Conservation (phyloP, 2,797 vertebrate species). For the Hoplostethus mediterraneus region DNA sequence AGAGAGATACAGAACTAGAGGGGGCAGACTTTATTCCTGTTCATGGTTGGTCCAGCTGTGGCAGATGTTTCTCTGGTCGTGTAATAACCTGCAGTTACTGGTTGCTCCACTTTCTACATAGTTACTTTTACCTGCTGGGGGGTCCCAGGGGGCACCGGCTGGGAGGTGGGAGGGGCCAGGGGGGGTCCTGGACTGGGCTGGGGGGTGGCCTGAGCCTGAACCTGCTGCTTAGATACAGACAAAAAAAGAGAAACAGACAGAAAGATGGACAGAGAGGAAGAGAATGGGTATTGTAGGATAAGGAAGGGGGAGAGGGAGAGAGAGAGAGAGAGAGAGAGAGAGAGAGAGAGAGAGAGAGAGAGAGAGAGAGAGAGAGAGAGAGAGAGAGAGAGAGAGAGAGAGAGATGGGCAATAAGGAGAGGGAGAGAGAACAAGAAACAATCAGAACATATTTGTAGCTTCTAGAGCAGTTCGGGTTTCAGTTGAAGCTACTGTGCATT, state of each 20-base stretch:
- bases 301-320: conserved; percentile 18
- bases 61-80: not conserved
- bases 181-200: conserved; percentile 79
- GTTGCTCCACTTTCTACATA: not conserved
- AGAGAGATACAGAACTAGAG: no score
- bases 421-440: conserved; percentile 31
- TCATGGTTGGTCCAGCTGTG: no score
- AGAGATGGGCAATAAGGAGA: not conserved
- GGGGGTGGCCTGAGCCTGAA: conserved; percentile 81
- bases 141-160: conserved; percentile 70
- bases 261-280: conserved; percentile 47
- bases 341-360: conserved; percentile 34
- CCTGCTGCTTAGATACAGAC: conserved; percentile 75
- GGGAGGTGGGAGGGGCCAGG: conserved; percentile 74
- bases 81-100: not conserved
- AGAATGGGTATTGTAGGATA: conserved; percentile 39
- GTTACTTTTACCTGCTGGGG: conserved; percentile 84
- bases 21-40: no score
- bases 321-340: conserved; percentile 5
- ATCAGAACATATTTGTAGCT: conserved; percentile 52
- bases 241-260: conserved; percentile 41
- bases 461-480: not conserved
- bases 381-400: conserved; percentile 29
- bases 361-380: conserved; percentile 48
- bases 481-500: conserved; percentile 44